Evolutionary conservation across 35 echinoderm and acorn worm species (phyloP).

Genomic region (Chiridota heheva): DNA sequence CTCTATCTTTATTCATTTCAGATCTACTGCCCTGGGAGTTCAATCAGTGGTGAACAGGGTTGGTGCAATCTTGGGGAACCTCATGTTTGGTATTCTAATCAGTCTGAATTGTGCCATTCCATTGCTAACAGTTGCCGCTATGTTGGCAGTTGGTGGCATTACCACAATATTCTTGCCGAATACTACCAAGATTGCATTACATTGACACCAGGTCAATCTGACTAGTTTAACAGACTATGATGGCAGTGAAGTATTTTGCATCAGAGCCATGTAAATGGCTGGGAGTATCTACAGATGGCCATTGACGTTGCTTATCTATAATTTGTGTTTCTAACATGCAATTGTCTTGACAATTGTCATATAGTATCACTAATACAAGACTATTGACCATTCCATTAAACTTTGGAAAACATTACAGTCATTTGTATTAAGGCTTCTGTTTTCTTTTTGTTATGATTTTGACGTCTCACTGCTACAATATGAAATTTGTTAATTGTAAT

Average conservation of each 20-base stretch:
- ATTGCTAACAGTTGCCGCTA: constrained; percentile 59
- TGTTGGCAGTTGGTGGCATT: constrained; percentile 71
- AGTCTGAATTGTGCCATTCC: constrained; percentile 71
- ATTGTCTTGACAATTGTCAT: too few relatives aligned
- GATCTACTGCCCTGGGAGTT: constrained; percentile 75
- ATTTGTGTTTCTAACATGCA: too few relatives aligned
- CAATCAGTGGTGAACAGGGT: constrained; percentile 69
- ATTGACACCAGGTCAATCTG: constrained; percentile 44
- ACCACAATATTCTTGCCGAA: constrained; percentile 66
- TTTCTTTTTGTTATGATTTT: too few relatives aligned
- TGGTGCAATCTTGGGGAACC: constrained; percentile 71
- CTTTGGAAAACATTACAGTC: too few relatives aligned
- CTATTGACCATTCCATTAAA: too few relatives aligned
- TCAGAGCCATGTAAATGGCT: too few relatives aligned
- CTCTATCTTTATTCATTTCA: constrained; percentile 19
- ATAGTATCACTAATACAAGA: too few relatives aligned
- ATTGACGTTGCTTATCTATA: too few relatives aligned
- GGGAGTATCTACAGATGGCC: too few relatives aligned
- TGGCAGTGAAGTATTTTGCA: not conserved
- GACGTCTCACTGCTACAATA: too few relatives aligned
- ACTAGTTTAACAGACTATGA: not conserved
- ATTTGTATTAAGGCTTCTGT: too few relatives aligned
- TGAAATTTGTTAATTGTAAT: too few relatives aligned
- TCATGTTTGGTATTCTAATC: constrained; percentile 82
- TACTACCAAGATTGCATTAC: constrained; percentile 60